Base-by-base conservation (phyloP, 2,888 invertebrate species). In the Erannis defoliaria region DNA sequence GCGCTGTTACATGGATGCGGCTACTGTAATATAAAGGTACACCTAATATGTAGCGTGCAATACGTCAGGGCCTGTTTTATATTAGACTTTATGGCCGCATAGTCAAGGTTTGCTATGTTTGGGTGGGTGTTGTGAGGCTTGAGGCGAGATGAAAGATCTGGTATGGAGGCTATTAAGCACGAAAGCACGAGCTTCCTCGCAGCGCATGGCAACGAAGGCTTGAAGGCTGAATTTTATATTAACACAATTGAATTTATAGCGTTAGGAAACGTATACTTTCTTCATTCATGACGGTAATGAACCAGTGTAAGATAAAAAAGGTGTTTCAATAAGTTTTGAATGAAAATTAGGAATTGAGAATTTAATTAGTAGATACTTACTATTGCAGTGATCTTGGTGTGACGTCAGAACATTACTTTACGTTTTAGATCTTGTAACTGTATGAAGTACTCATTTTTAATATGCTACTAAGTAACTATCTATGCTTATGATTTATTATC, bases 101-200 rank as follows among this genome's bases (percentile, higher is more conserved):
- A 42, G 38, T 59, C 61, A 64, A 66, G 66, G 66, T 71, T 60
- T 58, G 57, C 64, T 45, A 37, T 55, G 64, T 71, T 58, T 45
- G n/a, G 55, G 55, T 61, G 23, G 42, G 48, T 59, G 38, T 56
- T 56, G 64, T 58, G 14, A 37, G 49, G 12, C 50, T 51, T 38
- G 53, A 46, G 56, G 45, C 62, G 65, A 82, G 82, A 86, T 85
- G 86, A 84, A 76, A 84, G 82, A 89, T 89, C 82, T 80, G 68
- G 73, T 79, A 77, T 81, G 75, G 67, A 75, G 70, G 68, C 76
- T 70, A 68, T 67, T 75, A 76, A 73, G 77, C 77, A 46, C 43
- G 19, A 19, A 35, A 31, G 31, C 46, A 74, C 74, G 74, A 75
- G 74, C 72, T 72, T 73, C 68, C 70, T 66, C 65, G 65, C 33